Conservation (phyloP, 2,113 vertebrate species). For the Mola mola region DNA sequence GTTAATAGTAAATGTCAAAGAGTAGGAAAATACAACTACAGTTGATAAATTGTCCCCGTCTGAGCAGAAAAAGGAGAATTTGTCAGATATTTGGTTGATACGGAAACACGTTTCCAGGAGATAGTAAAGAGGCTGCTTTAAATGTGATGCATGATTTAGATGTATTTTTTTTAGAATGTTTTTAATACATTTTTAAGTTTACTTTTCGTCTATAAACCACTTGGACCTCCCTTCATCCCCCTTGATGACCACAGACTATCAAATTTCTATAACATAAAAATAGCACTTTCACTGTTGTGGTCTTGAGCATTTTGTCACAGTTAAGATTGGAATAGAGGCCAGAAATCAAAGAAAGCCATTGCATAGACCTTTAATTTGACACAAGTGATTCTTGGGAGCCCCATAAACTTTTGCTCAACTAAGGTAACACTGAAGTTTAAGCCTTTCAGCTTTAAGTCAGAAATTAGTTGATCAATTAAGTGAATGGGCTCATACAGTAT, state of each 20-base stretch:
- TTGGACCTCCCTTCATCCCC: background rate
- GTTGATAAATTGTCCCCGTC: background rate
- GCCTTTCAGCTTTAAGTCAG: no score
- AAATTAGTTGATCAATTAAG: background rate
- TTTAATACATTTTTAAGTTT: background rate
- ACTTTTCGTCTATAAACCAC: background rate
- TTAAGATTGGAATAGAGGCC: no score
- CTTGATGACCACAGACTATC: background rate
- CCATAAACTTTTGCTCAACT: no score
- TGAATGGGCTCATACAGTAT: background rate
- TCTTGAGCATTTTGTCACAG: no score
- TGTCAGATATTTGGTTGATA: constrained; percentile 14
- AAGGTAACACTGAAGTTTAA: no score
- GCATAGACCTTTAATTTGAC: no score
- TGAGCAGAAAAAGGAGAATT: background rate
- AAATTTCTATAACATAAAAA: no score
- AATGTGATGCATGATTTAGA: constrained; percentile 14
- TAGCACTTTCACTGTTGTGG: background rate
- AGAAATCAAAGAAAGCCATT: background rate
- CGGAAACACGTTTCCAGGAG: constrained; percentile 6
- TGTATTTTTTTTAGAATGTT: background rate
- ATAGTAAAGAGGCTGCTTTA: background rate
- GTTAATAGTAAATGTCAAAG: background rate
- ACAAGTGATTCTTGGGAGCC: no score
- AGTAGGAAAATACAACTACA: background rate